phyloP scores from a whole-genome alignment of 2,888 invertebrate genomes.

The Heliconius cydno region DNA sequence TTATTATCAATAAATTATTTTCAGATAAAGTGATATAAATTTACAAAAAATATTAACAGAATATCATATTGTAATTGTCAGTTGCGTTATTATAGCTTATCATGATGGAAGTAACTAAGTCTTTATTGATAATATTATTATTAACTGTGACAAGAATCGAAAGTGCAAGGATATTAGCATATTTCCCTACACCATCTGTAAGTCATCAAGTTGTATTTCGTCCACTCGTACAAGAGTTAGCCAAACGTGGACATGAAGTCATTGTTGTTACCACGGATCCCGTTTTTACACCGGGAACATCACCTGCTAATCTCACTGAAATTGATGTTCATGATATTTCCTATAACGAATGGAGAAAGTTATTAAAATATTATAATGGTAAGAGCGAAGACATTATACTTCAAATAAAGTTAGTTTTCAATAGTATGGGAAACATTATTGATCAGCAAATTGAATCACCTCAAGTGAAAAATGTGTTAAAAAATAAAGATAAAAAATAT shows the following conservation, averaged over 20 bases:
- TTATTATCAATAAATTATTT: background rate
- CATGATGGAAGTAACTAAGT: background rate
- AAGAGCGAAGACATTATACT: slow-evolving; percentile 16
- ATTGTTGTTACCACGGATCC: slow-evolving; percentile 55
- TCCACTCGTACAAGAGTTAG: slow-evolving; percentile 59
- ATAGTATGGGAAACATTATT: slow-evolving; percentile 44
- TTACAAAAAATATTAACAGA: background rate
- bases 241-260: slow-evolving; percentile 55
- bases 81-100: background rate
- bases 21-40: slow-evolving; percentile 18
- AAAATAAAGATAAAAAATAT: slow-evolving; percentile 44
- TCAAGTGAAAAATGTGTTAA: slow-evolving; percentile 51
- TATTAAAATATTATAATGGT: slow-evolving; percentile 20
- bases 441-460: slow-evolving; percentile 50
- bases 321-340: slow-evolving; percentile 58
- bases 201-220: slow-evolving; percentile 59
- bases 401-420: slow-evolving; percentile 31
- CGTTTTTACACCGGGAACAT: slow-evolving; percentile 47
- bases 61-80: background rate
- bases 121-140: background rate
- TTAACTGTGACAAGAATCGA: slow-evolving; percentile 19
- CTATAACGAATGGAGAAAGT: slow-evolving; percentile 49
- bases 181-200: slow-evolving; percentile 62
- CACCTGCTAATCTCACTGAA: slow-evolving; percentile 56
- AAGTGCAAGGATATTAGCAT: slow-evolving; percentile 60